phyloP scores from a whole-genome alignment of 2,113 vertebrate species.

The Coturnix japonica region DNA sequence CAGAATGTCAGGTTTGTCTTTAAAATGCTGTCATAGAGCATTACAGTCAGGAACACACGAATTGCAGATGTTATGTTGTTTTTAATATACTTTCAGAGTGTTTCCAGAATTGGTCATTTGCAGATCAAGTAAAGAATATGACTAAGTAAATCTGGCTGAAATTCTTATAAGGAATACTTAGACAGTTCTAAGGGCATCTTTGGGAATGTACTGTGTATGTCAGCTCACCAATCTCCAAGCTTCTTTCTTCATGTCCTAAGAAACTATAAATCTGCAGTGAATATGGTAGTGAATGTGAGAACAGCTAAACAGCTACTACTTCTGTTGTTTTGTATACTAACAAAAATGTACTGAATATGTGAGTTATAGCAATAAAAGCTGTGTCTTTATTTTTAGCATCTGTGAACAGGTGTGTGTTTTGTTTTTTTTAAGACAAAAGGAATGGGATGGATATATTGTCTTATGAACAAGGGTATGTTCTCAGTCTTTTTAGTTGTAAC shows the following conservation, averaged over 20 bases:
- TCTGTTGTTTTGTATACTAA: neutral
- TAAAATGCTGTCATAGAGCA: slow-evolving; percentile 20
- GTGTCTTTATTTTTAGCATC: neutral
- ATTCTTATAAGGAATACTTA: neutral
- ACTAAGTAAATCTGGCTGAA: neutral
- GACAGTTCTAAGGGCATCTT: neutral
- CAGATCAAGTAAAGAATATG: slow-evolving; percentile 1
- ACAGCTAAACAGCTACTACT: neutral
- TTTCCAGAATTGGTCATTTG: slow-evolving; percentile 26
- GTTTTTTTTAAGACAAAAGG: neutral
- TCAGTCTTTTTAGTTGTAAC: neutral
- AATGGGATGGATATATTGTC: neutral
- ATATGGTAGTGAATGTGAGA: neutral
- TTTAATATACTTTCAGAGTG: neutral
- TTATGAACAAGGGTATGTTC: neutral
- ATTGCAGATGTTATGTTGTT: neutral
- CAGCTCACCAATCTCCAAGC: neutral
- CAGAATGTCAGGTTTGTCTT: slow-evolving; percentile 9
- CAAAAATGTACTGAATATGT: neutral
- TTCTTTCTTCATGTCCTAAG: neutral
- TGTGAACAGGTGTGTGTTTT: neutral
- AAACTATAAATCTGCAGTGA: neutral
- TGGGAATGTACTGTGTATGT: neutral
- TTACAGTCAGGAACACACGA: slow-evolving; percentile 42
- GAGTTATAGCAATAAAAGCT: neutral